Evolutionary conservation across 1,140 invertebrate species (phyloP), one percentile per base, ranked within the genome.

Genomic region (Apocrypta bakeri): DNA sequence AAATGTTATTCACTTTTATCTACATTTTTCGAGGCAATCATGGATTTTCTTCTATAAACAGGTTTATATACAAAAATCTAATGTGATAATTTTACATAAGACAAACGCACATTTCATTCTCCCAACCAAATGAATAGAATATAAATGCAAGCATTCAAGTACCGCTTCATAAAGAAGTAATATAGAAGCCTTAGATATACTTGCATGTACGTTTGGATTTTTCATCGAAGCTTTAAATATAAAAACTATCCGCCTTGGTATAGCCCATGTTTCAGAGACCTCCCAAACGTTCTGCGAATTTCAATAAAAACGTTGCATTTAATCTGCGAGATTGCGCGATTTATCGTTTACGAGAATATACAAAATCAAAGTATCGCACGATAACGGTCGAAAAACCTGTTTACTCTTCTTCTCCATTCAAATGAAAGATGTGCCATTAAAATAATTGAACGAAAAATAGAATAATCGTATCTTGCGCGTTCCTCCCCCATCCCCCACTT

Each of bases 91-190:
- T 56, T 56, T 4, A 21, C 48, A 56, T 7, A 21, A 21, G 31
- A 17, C 63, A 27, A 42, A 84, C 63, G 85, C 72, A 56, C 33
- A 76, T 85, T 74, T 56, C 42, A 3, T 74, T 72, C 33, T 2
- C 48, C 17, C 14, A 56, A 56, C n/a, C n/a, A n/a, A 56, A 6
- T 17, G 48, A 56, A 56, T 56, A 56, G 3, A 56, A n/a, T 4
- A 56, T 7, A 56, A 21, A 21, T 17, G n/a, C 21, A 56, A 21
- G 33, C 33, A 21, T n/a, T 56, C 14, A 7, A 6, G 6, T 56
- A 56, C 21, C 48, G 4, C 17, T 56, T 56, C 0, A 9, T 14
- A n/a, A n/a, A 56, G 17, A 56, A 56, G n/a, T 21, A 56, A 56
- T n/a, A n/a, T 17, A 6, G 1, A 56, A 3, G 14, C 17, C 6